Base-by-base conservation (phyloP, 2,888 invertebrate species). In the Argyresthia goedartella region DNA sequence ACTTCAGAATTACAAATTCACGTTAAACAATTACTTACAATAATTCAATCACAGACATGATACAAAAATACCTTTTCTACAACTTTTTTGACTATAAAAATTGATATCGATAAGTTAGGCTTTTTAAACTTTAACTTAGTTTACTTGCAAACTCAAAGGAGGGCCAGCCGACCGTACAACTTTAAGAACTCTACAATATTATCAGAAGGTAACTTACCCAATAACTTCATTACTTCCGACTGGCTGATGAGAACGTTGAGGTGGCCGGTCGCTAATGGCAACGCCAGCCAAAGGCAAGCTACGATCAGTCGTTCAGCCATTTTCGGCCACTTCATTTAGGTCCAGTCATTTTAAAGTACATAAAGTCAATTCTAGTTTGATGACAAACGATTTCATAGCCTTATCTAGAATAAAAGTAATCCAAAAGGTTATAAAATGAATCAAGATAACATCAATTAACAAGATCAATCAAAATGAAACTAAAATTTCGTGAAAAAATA, bases 181-280 rank as follows among this genome's bases (percentile, higher is more conserved):
- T 25, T 25, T 25, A 25, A 25, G 25, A 2, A 25, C 25, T 25
- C 25, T 2, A 25, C 25, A 25, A 25, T 25, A 4, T 25, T 25
- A 25, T 25, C 6, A 25, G 25, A 25, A n/a, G n/a, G n/a, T 53
- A 54, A 80, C 91, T 91, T 84, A 93, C 93, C 93, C 78, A 93
- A 81, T 65, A 93, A 87, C 85, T 92, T 93, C 90, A 91, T 91
- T 71, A 93, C 92, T 87, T 93, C 93, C 59, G 90, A 90, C 75
- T 92, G 91, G 76, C 92, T 92, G 86, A 93, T 93, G 81, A 93
- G 93, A 69, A 94, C 90, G 81, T 93, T 92, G 69, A 93, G 89
- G 87, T 93, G 92, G 76, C 91, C 90, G 75, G 89, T 87, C 81
- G 89, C 89, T 82, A 84, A 71, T 64, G 86, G 81, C 78, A 85